Conservation (phyloP, 2,113 vertebrate species). For the Hemibagrus wyckioides region DNA sequence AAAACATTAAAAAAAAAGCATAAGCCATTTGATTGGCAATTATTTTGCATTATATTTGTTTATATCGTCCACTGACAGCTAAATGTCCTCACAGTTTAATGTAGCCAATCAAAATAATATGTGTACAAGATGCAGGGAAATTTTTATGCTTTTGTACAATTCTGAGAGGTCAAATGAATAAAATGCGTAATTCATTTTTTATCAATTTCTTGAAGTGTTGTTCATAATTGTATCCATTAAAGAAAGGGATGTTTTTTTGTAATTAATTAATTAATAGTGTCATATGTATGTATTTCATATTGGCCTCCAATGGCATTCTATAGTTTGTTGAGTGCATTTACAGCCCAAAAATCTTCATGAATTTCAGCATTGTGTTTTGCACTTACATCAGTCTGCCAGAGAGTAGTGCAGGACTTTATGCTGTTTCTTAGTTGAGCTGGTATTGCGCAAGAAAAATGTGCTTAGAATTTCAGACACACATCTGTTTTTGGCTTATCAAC, state of each 20-base stretch:
- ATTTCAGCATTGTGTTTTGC: background rate
- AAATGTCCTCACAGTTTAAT: background rate
- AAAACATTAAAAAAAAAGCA: background rate
- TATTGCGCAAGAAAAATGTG: background rate
- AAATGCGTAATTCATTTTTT: background rate
- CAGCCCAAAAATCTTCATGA: background rate
- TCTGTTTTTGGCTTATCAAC: background rate
- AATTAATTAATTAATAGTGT: background rate
- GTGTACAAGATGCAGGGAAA: background rate
- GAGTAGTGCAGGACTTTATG: background rate
- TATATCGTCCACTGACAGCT: background rate
- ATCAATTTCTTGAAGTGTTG: background rate
- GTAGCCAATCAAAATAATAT: background rate
- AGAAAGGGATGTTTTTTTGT: background rate
- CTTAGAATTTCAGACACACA: background rate
- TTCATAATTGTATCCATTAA: background rate
- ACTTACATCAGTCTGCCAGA: background rate
- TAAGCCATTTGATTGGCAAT: background rate
- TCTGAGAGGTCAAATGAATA: background rate
- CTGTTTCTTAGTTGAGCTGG: background rate
- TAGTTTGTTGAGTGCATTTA: background rate
- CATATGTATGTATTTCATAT: background rate
- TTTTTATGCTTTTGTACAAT: background rate
- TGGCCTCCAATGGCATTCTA: background rate
- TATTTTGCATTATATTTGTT: background rate